Evolutionary conservation across 2,888 invertebrate genomes (phyloP).

Genomic region (Agrochola lychnidis): DNA sequence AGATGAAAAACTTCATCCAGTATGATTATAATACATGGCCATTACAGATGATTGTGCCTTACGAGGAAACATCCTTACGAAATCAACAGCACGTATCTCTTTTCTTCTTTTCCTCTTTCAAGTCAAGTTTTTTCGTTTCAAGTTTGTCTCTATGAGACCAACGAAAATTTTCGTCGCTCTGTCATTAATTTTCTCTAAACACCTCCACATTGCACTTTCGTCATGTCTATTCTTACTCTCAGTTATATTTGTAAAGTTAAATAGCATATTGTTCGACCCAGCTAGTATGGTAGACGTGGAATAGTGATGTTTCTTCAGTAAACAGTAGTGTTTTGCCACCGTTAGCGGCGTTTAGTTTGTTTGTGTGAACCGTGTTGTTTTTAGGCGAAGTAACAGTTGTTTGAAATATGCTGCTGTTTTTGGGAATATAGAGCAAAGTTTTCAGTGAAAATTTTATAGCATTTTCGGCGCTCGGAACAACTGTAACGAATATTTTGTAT

Average conservation of each 20-base stretch:
- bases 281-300: constrained; percentile 20
- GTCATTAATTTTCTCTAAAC: neutral
- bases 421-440: constrained; percentile 18
- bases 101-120: too few relatives aligned
- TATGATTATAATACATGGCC: too few relatives aligned
- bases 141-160: neutral
- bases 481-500: neutral
- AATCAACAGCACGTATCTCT: too few relatives aligned
- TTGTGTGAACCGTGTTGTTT: constrained; percentile 50
- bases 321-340: constrained; percentile 59
- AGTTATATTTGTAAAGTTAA: constrained; percentile 29
- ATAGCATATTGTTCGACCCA: constrained; percentile 11
- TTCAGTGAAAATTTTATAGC: neutral
- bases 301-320: constrained; percentile 54
- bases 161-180: neutral
- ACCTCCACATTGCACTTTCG: neutral
- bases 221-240: neutral
- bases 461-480: neutral
- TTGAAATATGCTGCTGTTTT: constrained; percentile 48
- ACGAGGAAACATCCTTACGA: too few relatives aligned
- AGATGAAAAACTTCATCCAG: too few relatives aligned
- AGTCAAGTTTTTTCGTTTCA: too few relatives aligned
- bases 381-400: constrained; percentile 40
- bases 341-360: constrained; percentile 53
- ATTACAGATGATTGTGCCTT: too few relatives aligned